phyloP scores from a whole-genome alignment of 2,888 invertebrate genomes.

The Eretmocerus hayati region DNA sequence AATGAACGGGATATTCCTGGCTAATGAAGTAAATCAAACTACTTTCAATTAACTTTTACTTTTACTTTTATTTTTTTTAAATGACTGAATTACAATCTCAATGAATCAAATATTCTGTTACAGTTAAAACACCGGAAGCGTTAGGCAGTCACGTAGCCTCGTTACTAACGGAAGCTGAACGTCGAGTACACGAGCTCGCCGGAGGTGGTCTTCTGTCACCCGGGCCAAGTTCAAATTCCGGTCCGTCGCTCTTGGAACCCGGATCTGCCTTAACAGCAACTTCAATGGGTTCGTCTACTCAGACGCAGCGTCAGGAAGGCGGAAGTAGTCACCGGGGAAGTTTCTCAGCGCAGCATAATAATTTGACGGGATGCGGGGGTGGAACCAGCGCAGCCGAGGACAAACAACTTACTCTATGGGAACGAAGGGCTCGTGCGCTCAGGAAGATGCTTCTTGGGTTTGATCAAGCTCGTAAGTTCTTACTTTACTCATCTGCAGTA shows the following conservation, averaged over 20 bases:
- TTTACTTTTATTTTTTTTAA: too few relatives aligned
- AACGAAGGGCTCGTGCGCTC: constrained; percentile 70
- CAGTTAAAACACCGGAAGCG: constrained; percentile 67
- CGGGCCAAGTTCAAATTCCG: constrained; percentile 11
- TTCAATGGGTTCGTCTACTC: not conserved
- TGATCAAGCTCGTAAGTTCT: constrained; percentile 65
- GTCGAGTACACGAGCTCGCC: constrained; percentile 71
- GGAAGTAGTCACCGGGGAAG: constrained; percentile 35
- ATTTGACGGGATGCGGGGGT: constrained; percentile 61
- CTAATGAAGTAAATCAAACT: too few relatives aligned
- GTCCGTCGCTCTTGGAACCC: constrained; percentile 5
- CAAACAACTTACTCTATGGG: constrained; percentile 83
- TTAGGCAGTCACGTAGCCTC: constrained; percentile 70
- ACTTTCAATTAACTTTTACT: too few relatives aligned
- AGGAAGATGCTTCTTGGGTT: constrained; percentile 79
- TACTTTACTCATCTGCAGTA: not conserved
- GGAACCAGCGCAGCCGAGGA: constrained; percentile 72
- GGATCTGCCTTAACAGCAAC: not conserved
- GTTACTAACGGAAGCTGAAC: constrained; percentile 75
- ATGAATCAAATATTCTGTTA: too few relatives aligned
- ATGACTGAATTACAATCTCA: too few relatives aligned
- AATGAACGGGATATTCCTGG: too few relatives aligned
- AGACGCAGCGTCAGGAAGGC: too few relatives aligned
- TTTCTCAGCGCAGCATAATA: constrained; percentile 41
- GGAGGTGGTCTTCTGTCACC: constrained; percentile 37